Conservation (phyloP, 2,113 vertebrate genomes). For the Etia nguti region DNA sequence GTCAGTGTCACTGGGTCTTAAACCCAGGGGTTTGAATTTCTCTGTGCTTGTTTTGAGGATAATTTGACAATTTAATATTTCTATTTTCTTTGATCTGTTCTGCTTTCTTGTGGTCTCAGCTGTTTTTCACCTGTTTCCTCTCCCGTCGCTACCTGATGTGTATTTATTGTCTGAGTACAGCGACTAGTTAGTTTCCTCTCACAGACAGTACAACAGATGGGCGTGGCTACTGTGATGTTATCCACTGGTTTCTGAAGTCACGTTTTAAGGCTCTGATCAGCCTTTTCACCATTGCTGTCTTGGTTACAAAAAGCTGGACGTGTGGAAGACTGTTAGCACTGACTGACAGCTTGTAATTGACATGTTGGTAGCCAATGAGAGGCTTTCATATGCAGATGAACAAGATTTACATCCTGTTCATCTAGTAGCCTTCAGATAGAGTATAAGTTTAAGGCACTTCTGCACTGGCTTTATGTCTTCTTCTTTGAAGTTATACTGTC, state of each 20-base stretch:
- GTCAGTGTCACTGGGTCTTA: not conserved
- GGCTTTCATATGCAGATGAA: not conserved
- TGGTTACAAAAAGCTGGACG: not conserved
- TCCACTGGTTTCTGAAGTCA: no score
- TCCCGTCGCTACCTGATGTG: not conserved
- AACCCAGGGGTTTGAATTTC: not conserved
- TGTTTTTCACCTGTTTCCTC: not conserved
- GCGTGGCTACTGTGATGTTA: no score
- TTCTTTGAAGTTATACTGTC: no score
- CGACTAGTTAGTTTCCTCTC: not conserved
- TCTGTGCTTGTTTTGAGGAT: not conserved
- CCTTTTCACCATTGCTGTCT: not conserved
- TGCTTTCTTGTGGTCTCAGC: not conserved
- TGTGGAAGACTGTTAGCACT: not conserved
- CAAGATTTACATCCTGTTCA: no score
- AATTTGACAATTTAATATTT: not conserved
- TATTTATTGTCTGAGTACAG: not conserved
- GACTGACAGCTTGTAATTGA: not conserved
- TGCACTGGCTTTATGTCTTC: no score
- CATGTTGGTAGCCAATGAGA: fast-evolving
- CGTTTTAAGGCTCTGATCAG: not conserved
- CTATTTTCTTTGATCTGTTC: not conserved
- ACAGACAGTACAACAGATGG: not conserved
- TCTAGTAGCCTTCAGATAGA: no score
- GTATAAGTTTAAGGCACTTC: no score